phyloP scores from a whole-genome alignment of 2,888 invertebrate species.

The Phalera bucephala region DNA sequence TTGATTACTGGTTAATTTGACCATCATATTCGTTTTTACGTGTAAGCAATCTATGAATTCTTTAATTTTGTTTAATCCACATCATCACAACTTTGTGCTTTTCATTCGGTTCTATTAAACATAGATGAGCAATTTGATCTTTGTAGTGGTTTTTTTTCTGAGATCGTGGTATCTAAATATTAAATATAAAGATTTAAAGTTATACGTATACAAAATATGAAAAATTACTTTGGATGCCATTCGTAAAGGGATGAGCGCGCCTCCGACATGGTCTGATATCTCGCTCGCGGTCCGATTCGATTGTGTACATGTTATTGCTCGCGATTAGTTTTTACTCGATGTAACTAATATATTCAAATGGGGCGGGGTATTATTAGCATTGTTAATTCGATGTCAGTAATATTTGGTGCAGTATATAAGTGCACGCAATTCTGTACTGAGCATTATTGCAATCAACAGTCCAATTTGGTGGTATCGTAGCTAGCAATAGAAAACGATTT shows the following conservation, averaged over 20 bases:
- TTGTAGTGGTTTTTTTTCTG: too few relatives aligned
- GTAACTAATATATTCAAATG: constrained; percentile 74
- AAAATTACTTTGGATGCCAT: too few relatives aligned
- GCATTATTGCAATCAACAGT: constrained; percentile 57
- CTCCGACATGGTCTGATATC: constrained; percentile 42
- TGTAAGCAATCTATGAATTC: too few relatives aligned
- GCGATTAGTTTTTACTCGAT: constrained; percentile 46
- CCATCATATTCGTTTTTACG: too few relatives aligned
- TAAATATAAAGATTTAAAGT: too few relatives aligned
- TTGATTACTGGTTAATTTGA: too few relatives aligned
- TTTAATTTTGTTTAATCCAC: too few relatives aligned
- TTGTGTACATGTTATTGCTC: constrained; percentile 28
- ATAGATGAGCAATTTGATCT: too few relatives aligned
- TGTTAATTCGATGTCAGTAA: constrained; percentile 75
- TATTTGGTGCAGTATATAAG: constrained; percentile 76
- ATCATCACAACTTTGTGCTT: too few relatives aligned
- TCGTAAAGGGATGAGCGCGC: constrained; percentile 16
- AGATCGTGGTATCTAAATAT: too few relatives aligned
- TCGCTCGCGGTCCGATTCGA: constrained; percentile 16
- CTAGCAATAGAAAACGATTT: constrained; percentile 32
- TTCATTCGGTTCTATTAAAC: too few relatives aligned
- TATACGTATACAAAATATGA: too few relatives aligned
- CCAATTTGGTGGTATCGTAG: constrained; percentile 52
- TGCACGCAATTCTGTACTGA: constrained; percentile 55
- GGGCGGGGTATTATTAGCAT: constrained; percentile 67